Base-by-base conservation (phyloP, 2,888 invertebrate genomes). In the Plebejus melissa region DNA sequence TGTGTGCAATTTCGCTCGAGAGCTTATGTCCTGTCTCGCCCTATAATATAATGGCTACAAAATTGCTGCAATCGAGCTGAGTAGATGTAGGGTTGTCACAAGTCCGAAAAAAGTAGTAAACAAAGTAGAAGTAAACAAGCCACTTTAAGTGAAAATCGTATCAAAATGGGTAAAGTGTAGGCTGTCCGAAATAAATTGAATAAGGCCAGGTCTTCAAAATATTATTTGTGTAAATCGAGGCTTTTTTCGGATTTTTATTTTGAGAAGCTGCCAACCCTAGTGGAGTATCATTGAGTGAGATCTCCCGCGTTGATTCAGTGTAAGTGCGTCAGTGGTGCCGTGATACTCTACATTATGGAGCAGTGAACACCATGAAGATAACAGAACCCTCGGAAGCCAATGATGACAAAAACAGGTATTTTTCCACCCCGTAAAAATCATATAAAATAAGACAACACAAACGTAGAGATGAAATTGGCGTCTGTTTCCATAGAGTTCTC, bases 51-150 rank as follows among this genome's bases (percentile, higher is more conserved):
- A 87, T 89, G 84, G 87, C 84, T 82, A 85, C 85, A 82, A 90
- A 90, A 91, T 92, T 91, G 90, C 87, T 82, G 90, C 90, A 90
- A 90, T 90, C 87, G 88, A 86, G 82, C 78, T 83, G 82, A 83
- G 58, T 58, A 58, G 58, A 7, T 22, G 7, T 16, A 65, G 65
- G 65, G 65, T 5, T 36, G 65, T 11, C 65, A 9, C 65, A 65
- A 65, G 16, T 4, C 13, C 22, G 36, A 65, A 22, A 13, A 65
- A 32, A 13, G 9, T 1, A 22, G 32, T 1, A 28, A 65, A 22
- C 5, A 36, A 32, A 13, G 9, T 1, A 22, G 32, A 2, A 28
- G 1, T 3, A 28, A 65, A 65, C 7, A 65, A 1, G 32, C 1
- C 1, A 28, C 13, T 28, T 11, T 65, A 5, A 1, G 9, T 4